Percentiles rank a stretch among this genome's conserved stretches.
Conservation (phyloP, 2,797 vertebrate genomes). For the Hylomyscus alleni region DNA sequence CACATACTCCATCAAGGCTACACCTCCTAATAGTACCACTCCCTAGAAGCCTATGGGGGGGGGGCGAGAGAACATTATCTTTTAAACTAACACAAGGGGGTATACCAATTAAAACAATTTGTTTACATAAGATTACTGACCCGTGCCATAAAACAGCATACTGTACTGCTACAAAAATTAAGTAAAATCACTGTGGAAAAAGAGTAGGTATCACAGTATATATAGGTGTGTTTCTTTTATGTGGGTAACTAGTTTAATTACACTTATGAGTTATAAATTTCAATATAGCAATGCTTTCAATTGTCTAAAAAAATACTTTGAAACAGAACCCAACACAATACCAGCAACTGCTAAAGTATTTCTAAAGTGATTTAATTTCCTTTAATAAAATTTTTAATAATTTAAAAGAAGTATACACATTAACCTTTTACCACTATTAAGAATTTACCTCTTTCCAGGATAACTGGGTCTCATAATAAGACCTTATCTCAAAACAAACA, state of each 20-base stretch:
- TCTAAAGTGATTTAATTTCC: slow-evolving; percentile 21
- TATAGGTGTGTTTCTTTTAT: background rate
- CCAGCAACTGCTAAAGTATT: background rate
- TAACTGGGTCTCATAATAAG: background rate
- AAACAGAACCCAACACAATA: background rate
- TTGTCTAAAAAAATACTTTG: slow-evolving; percentile 9
- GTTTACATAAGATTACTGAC: background rate
- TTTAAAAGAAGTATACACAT: background rate
- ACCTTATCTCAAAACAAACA: background rate
- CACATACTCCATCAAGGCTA: background rate
- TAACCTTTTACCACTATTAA: background rate
- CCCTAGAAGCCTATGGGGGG: background rate
- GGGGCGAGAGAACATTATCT: too few relatives aligned
- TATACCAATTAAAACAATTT: background rate
- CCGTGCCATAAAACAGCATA: background rate
- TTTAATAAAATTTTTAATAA: background rate
- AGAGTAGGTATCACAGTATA: background rate
- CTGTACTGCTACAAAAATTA: background rate
- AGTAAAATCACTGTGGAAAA: background rate
- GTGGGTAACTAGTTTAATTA: background rate
- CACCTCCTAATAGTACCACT: background rate
- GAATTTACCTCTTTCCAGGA: slow-evolving; percentile 90
- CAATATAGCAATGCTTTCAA: slow-evolving; percentile 14
- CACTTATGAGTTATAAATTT: slow-evolving; percentile 49
- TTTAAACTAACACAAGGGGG: background rate